Evolutionary conservation across 35 echinoderm and acorn worm species (phyloP).

Genomic region (Ptychodera flava): DNA sequence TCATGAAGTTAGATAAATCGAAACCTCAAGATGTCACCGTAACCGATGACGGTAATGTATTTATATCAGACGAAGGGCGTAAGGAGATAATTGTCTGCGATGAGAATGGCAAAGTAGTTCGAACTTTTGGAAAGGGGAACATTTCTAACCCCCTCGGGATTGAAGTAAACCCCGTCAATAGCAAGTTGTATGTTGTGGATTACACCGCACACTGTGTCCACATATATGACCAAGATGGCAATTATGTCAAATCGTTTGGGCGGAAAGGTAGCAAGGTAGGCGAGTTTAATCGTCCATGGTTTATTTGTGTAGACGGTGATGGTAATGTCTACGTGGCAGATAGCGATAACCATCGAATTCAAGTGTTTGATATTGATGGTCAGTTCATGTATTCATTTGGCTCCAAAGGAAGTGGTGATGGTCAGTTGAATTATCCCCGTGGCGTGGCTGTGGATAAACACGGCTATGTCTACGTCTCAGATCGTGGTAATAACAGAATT

Average conservation of each 20-base stretch:
- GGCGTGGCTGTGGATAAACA: constrained; percentile 63
- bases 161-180: not conserved
- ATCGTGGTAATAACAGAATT: constrained; percentile 85
- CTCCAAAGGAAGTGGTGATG: constrained; percentile 66
- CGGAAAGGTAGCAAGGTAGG: not conserved
- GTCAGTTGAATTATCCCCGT: constrained; percentile 80
- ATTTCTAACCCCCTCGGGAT: not conserved
- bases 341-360: constrained; percentile 70
- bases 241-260: not conserved
- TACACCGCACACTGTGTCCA: not conserved
- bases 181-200: not conserved
- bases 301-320: not conserved
- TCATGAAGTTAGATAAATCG: not conserved
- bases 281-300: not conserved
- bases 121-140: not conserved
- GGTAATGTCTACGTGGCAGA: constrained; percentile 17
- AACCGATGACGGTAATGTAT: not conserved
- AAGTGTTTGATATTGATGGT: constrained; percentile 76
- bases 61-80: not conserved
- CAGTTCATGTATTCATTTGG: constrained; percentile 81
- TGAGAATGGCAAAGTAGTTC: not conserved
- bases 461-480: constrained; percentile 82
- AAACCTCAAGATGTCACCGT: not conserved
- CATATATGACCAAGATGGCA: not conserved
- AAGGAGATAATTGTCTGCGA: not conserved